Evolutionary conservation across 2,797 vertebrate species (phyloP).

Genomic region (Cheracebus regulus): DNA sequence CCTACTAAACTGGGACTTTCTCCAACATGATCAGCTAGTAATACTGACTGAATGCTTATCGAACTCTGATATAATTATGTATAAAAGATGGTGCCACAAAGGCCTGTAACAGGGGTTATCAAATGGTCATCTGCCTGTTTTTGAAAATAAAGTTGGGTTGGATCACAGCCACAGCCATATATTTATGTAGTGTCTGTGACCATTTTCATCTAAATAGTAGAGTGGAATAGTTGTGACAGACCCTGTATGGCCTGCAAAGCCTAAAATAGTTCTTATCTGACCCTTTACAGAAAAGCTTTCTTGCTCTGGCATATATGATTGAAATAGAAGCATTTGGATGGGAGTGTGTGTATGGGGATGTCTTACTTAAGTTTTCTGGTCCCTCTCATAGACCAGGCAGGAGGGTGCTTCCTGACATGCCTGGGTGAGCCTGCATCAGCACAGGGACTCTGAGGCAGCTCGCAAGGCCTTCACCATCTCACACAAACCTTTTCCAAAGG

Average conservation of each 20-base stretch:
- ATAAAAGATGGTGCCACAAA: background rate
- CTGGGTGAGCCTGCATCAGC: background rate
- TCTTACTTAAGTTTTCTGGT: background rate
- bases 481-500: background rate
- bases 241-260: background rate
- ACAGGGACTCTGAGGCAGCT: background rate
- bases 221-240: background rate
- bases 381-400: background rate
- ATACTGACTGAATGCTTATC: background rate
- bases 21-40: background rate
- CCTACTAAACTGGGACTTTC: background rate
- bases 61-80: background rate
- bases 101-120: background rate
- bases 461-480: background rate
- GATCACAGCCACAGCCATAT: background rate
- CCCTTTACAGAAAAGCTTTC: background rate
- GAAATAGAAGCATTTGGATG: background rate
- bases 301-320: background rate
- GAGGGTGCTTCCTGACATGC: background rate
- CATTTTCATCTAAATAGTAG: background rate
- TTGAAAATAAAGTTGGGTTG: slow-evolving; percentile 28
- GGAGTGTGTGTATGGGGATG: background rate
- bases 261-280: background rate
- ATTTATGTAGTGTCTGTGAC: background rate
- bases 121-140: background rate